A percentile compares a stretch with the other conserved stretches of the same genome.
These are phyloP conservation scores for Cryptophagus acutangulus DNA, from an alignment of 2,888 invertebrate genomes.

Conservation along the genomic window DNA sequence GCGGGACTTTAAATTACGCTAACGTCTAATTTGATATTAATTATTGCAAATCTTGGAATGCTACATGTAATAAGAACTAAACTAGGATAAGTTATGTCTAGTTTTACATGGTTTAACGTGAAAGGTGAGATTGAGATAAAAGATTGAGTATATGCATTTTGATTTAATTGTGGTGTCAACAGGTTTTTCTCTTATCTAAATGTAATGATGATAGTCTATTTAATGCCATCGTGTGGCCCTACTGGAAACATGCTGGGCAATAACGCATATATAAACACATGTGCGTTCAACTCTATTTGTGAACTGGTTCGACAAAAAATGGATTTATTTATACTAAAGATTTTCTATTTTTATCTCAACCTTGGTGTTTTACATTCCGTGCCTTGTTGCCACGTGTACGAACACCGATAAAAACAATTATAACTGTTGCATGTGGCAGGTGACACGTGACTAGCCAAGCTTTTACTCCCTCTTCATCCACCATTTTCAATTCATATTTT, in stretches of 20 bases:
- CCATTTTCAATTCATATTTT: neutral
- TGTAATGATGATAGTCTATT: too few species aligned
- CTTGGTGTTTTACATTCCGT: slow-evolving; percentile 46
- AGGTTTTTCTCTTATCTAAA: too few species aligned
- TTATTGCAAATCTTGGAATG: too few species aligned
- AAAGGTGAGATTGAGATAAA: too few species aligned
- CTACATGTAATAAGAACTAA: too few species aligned
- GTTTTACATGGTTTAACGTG: too few species aligned
- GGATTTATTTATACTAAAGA: slow-evolving; percentile 48
- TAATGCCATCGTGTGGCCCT: slow-evolving; percentile 19
- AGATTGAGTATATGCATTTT: too few species aligned
- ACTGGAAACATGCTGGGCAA: slow-evolving; percentile 28
- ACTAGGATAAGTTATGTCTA: too few species aligned
- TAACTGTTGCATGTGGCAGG: slow-evolving; percentile 37
- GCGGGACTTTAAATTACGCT: too few species aligned
- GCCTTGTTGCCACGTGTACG: slow-evolving; percentile 40
- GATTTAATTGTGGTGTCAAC: too few species aligned
- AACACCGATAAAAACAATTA: slow-evolving; percentile 37
- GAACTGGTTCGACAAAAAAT: slow-evolving; percentile 40
- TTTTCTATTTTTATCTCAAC: slow-evolving; percentile 48
- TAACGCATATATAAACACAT: slow-evolving; percentile 22
- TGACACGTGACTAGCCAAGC: slow-evolving; percentile 16
- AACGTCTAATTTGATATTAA: too few species aligned
- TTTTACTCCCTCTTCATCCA: neutral
- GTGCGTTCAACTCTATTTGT: slow-evolving; percentile 36